A percentile compares a stretch with the other conserved stretches of the same genome.
phyloP scores from a whole-genome alignment of 2,113 vertebrate species.

The Lasiurus borealis region DNA sequence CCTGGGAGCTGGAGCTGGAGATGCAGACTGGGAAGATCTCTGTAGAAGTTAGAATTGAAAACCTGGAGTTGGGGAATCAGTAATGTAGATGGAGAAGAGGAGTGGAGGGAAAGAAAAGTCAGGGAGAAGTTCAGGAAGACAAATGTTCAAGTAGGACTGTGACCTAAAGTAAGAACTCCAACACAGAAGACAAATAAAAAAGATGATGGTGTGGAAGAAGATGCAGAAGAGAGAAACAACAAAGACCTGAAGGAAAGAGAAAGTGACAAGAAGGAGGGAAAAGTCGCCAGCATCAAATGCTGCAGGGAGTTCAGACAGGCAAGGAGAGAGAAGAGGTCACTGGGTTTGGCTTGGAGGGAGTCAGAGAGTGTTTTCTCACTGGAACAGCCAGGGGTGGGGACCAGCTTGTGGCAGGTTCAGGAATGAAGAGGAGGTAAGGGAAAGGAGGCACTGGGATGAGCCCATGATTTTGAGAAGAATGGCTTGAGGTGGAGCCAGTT shows the following conservation, averaged over 20 bases:
- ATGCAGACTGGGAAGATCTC: rapidly evolving
- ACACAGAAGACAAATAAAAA: neutral
- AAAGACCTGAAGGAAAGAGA: neutral
- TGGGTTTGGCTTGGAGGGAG: neutral
- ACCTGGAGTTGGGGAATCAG: neutral
- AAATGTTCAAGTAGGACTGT: neutral
- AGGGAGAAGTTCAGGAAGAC: neutral
- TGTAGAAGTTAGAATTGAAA: neutral
- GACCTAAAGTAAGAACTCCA: neutral
- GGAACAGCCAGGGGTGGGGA: neutral
- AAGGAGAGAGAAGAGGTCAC: neutral
- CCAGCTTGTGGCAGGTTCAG: neutral
- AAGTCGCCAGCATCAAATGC: neutral
- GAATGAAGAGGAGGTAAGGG: neutral
- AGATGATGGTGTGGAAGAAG: neutral
- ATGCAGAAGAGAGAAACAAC: neutral
- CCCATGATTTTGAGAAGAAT: neutral
- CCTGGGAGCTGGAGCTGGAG: neutral
- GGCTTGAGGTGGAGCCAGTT: neutral
- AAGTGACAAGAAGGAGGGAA: neutral
- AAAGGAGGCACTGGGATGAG: neutral
- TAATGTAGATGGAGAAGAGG: neutral
- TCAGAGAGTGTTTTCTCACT: neutral
- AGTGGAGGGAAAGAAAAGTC: too few species aligned
- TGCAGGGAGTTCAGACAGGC: neutral